Base-by-base conservation (phyloP, 2,888 invertebrate genomes). In the Papilio demoleus region DNA sequence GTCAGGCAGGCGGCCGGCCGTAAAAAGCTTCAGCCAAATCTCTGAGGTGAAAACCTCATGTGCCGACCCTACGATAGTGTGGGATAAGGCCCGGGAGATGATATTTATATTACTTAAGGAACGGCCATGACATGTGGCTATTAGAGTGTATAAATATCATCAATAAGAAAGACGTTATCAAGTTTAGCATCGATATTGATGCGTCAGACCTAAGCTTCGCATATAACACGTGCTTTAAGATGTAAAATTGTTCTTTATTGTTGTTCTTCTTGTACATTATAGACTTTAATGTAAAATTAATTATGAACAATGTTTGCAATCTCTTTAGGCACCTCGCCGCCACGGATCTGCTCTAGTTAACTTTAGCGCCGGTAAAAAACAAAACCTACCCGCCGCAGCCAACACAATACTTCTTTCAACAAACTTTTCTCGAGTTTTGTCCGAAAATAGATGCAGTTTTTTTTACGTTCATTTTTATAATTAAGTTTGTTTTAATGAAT, bases 401-500 rank as follows among this genome's bases (percentile, higher is more conserved):
- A 42, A 34, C 22, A 58, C 62, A 63, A 63, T 62, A 42, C 63
- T 58, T 62, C 63, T 63, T 68, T 63, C 58, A 45, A 27, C 56
- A 19, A 68, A 63, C 62, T 62, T 56, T 53, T 53, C 62, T 50
- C 56, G 45, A 67, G 63, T 68, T 68, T 34, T 58, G 62, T 27
- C 45, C 42, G 45, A 61, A 68, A 63, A 68, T 62, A 62, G 42
- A 45, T 56, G 67, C 36, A 66, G 65, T 60, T 67, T 60, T 65
- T 45, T 50, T 59, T 60, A 24, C 24, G 58, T 40, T 50, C 60
- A 50, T 60, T 60, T 67, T 67, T 40, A 50, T 47, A 60, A 67
- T 67, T 60, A 60, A 50, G 50, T 67, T 50, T 47, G 36, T 22
- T 67, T 67, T 66, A 38, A 50, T 60, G 17, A 67, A 67, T 50